Conservation (phyloP, 2,113 vertebrate genomes). For the Saccopteryx bilineata region DNA sequence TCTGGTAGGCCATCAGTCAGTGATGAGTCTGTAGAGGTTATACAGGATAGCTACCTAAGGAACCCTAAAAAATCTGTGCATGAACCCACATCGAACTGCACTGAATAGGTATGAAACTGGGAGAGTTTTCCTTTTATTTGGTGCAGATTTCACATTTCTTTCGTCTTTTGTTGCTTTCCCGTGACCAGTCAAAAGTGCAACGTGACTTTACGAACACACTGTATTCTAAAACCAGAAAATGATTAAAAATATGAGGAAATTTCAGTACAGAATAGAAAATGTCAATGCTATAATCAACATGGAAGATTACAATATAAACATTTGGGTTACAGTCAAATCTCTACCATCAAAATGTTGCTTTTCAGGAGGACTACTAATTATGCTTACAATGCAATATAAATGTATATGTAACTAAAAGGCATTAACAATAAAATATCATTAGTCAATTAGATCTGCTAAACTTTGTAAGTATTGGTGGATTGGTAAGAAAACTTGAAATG, state of each 20-base stretch:
- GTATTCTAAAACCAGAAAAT: conserved; percentile 11
- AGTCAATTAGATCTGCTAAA: neutral
- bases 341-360: neutral
- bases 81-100: no score
- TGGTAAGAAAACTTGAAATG: neutral
- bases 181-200: no score
- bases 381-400: neutral
- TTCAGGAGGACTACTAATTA: neutral
- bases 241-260: conserved; percentile 36
- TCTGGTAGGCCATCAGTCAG: no score
- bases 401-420: neutral
- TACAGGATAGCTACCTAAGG: no score
- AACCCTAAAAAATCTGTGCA: no score
- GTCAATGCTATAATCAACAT: neutral
- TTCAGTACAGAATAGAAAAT: neutral
- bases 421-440: neutral
- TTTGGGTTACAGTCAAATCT: neutral
- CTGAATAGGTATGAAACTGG: no score
- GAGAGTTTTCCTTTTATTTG: no score
- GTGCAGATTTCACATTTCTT: no score
- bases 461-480: neutral
- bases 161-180: no score
- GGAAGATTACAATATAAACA: neutral
- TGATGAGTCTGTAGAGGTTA: no score
- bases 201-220: no score